Evolutionary conservation across 2,888 invertebrate species (phyloP), one percentile per base, ranked within the genome.

Genomic region (Lordiphosa andalusiaca): DNA sequence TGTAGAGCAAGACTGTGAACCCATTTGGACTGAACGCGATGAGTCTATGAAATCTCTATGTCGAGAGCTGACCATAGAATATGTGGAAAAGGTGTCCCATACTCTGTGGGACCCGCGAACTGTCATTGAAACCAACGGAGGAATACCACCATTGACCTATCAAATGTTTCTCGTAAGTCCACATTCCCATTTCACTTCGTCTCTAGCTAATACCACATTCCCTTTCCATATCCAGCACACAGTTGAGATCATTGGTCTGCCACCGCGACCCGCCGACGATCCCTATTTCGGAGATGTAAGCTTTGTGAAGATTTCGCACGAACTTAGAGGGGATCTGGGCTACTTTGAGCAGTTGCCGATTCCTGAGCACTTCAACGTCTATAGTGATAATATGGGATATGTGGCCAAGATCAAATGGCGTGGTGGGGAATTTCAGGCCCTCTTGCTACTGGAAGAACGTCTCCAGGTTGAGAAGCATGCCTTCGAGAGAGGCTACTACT

Each of bases 1-100:
- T 73, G 92, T 92, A 83, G 92, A 93, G 80, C 91, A 93, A 87
- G 94, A 94, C 77, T 93, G 94, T 76, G 94, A 94, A 87, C 94
- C 94, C 0, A 92, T 93, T 46, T 94, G 94, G 93, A 91, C 90
- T 7, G 87, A 89, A 0, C 90, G 94, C 1, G 94, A 94, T 85
- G 90, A 91, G 16, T 80, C 88, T 4, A 92, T 93, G 0, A 92
- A 91, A 71, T 57, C 68, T 0, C 85, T 92, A 13, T 94, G 94
- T 74, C 83, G 86, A 0, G 91, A 92, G 59, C 86, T 90, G 38
- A 91, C 91, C 19, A 91, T 94, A 2, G 80, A 89, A 44, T 91
- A 91, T 48, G 86, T 89, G 37, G 94, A 94, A 78, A 91, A 91
- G 72, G 92, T 94, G 2, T 93, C 94, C 0, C 94, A 94, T 71